Evolutionary conservation across 2,888 invertebrate species (phyloP).

Genomic region (Notocelia uddmanniana): DNA sequence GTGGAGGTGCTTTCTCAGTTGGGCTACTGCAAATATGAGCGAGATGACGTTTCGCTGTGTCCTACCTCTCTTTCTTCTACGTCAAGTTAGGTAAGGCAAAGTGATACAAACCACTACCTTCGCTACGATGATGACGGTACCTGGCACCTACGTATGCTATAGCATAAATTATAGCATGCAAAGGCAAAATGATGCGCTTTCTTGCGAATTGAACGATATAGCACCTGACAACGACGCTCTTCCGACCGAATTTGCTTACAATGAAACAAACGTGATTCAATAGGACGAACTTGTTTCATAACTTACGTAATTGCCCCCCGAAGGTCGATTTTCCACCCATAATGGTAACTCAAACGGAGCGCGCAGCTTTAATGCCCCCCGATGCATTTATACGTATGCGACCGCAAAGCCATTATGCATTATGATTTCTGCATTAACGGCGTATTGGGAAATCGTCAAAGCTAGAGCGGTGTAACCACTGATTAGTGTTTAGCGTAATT

Average conservation of each 20-base stretch:
- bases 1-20: no score
- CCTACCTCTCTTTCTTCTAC: no score
- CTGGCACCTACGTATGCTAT: no score
- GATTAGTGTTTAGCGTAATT: conserved; percentile 20
- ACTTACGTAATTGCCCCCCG: neutral
- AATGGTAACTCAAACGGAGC: conserved; percentile 21
- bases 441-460: conserved; percentile 13
- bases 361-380: neutral
- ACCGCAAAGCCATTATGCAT: conserved; percentile 11
- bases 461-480: conserved; percentile 11
- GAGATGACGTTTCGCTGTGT: no score
- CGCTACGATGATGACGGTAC: no score
- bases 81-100: no score
- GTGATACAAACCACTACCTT: no score
- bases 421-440: conserved; percentile 7
- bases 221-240: neutral
- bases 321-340: conserved; percentile 1
- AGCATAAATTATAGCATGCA: no score
- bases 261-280: neutral
- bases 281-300: neutral
- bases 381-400: conserved; percentile 11
- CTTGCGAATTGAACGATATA: neutral
- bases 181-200: no score
- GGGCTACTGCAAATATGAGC: no score
- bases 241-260: neutral